Evolutionary conservation across 2,888 invertebrate genomes (phyloP).

Genomic region (Archips crataeganus): DNA sequence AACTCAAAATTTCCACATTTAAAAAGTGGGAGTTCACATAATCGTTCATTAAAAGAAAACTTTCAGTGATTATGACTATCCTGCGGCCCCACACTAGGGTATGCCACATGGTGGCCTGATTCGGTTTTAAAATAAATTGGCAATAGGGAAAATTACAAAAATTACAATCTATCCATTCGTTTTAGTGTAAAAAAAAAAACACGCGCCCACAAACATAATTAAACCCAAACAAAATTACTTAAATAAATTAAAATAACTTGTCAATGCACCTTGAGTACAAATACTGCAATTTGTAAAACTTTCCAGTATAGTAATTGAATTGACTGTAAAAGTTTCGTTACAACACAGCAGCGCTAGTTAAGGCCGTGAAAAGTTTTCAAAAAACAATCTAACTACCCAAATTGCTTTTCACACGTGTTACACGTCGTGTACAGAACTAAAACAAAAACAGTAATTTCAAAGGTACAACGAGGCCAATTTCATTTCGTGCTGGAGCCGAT

Average conservation of each 20-base stretch:
- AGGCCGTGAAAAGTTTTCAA: constrained; percentile 16
- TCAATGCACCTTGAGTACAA: neutral
- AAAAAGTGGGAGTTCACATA: too few species aligned
- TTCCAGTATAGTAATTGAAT: neutral
- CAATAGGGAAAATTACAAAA: too few species aligned
- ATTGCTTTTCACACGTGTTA: constrained; percentile 29
- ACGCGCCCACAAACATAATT: too few species aligned
- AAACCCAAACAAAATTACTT: too few species aligned
- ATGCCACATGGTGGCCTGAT: too few species aligned
- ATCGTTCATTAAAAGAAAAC: too few species aligned
- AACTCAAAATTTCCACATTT: too few species aligned
- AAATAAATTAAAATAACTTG: neutral
- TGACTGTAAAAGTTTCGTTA: neutral
- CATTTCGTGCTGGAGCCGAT: constrained; percentile 19
- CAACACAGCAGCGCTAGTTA: constrained; percentile 11
- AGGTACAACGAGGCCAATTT: constrained; percentile 15
- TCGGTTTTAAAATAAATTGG: too few species aligned
- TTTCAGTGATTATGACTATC: too few species aligned
- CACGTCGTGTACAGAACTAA: constrained; percentile 4
- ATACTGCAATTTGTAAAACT: neutral
- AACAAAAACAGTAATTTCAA: constrained; percentile 5
- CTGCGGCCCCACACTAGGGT: too few species aligned
- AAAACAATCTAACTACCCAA: constrained; percentile 24
- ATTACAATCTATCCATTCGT: too few species aligned
- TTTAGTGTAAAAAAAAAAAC: too few species aligned